Conservation (phyloP, 2,888 invertebrate species). For the Cheilosia variabilis region DNA sequence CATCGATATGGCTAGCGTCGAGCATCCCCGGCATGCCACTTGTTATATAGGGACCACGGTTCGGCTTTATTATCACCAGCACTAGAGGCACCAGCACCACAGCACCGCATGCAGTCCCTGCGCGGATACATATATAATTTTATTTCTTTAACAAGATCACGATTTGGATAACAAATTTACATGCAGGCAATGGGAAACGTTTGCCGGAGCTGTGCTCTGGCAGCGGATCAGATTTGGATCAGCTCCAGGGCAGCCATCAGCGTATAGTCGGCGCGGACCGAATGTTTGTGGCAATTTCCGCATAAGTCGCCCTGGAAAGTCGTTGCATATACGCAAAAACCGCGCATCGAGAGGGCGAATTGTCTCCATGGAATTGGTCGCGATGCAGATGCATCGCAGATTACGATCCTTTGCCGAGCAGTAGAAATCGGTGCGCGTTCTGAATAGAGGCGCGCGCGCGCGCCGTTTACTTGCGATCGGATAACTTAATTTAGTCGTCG, state of each 20-base stretch:
- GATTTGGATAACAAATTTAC: constrained; percentile 78
- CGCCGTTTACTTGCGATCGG: constrained; percentile 61
- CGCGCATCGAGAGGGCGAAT: constrained; percentile 13
- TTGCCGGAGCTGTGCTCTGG: constrained; percentile 11
- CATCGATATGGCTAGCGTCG: constrained; percentile 66
- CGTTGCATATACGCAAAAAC: background rate
- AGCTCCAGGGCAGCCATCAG: constrained; percentile 11
- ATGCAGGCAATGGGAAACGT: constrained; percentile 68
- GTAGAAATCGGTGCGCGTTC: constrained; percentile 8
- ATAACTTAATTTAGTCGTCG: constrained; percentile 77
- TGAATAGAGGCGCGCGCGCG: constrained; percentile 52
- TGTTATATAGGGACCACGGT: constrained; percentile 38
- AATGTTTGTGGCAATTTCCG: constrained; percentile 61
- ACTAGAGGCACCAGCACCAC: constrained; percentile 35
- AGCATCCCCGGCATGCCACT: constrained; percentile 51
- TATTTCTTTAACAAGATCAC: constrained; percentile 78
- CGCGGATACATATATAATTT: constrained; percentile 69
- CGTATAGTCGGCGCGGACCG: background rate
- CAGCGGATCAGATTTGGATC: constrained; percentile 57
- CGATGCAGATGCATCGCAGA: constrained; percentile 66
- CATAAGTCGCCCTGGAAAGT: constrained; percentile 63
- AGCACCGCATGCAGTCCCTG: constrained; percentile 20
- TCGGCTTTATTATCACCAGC: constrained; percentile 62
- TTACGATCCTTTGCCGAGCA: constrained; percentile 61
- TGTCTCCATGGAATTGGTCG: constrained; percentile 63